Evolutionary conservation across 2,113 vertebrate genomes (phyloP).

Genomic region (Dolichotis patagonum): DNA sequence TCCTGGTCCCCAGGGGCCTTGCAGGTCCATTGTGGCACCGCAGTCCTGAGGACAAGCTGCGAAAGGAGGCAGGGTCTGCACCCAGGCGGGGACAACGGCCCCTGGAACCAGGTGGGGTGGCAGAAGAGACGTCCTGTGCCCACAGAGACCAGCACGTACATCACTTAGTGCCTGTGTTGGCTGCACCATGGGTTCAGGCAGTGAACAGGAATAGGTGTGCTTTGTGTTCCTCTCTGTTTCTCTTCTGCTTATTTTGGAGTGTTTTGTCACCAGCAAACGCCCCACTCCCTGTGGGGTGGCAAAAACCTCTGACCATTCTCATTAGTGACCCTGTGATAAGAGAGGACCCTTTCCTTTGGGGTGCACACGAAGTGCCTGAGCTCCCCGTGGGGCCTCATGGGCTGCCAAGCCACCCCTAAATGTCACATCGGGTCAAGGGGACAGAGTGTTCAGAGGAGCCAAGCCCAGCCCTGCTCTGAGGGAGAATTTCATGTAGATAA

Average conservation of each 20-base stretch:
- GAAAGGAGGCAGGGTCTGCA: not conserved
- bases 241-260: not conserved
- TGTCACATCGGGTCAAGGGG: not conserved
- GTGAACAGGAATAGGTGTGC: accelerated
- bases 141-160: too few species aligned
- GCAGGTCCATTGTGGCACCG: accelerated
- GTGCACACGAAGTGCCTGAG: not conserved
- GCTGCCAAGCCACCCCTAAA: not conserved
- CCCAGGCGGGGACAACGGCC: accelerated
- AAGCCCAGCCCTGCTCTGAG: accelerated
- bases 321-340: not conserved
- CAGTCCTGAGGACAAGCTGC: accelerated
- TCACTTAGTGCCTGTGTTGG: not conserved
- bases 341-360: not conserved
- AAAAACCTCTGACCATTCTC: not conserved
- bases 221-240: too few species aligned
- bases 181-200: too few species aligned
- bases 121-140: not conserved
- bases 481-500: not conserved
- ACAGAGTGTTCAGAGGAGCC: not conserved
- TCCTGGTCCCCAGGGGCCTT: accelerated
- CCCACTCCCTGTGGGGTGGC: too few species aligned
- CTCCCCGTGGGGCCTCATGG: too few species aligned
- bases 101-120: not conserved
- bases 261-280: not conserved